Evolutionary conservation across 2,797 vertebrate genomes (phyloP).

Genomic region (Mareca strepera): DNA sequence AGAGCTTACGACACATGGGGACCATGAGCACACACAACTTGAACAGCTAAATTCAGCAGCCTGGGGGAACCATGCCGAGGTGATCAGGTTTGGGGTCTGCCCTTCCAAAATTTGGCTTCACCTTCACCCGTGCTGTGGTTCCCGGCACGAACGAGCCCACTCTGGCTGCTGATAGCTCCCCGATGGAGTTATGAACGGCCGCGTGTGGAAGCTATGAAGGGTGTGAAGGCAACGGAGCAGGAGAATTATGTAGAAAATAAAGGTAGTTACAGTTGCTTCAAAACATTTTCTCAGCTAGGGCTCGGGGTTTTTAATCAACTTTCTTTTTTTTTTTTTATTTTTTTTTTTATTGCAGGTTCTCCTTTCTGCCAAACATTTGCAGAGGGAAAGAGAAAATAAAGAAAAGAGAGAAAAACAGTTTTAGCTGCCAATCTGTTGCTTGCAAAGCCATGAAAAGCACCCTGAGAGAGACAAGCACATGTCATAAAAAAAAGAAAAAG

Average conservation of each 20-base stretch:
- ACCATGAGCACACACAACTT: background rate
- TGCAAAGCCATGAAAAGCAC: slow-evolving; percentile 19
- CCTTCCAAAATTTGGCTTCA: background rate
- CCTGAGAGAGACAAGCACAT: background rate
- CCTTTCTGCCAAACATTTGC: slow-evolving; percentile 41
- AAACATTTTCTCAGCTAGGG: slow-evolving; percentile 19
- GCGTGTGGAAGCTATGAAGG: background rate
- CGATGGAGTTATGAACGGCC: background rate
- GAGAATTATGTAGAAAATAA: slow-evolving; percentile 34
- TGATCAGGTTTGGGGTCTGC: background rate
- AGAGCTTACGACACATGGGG: fast-evolving
- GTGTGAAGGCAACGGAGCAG: background rate
- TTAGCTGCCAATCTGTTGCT: slow-evolving; percentile 52
- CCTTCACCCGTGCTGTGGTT: fast-evolving
- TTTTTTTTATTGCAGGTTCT: slow-evolving; percentile 1
- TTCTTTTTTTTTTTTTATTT: background rate
- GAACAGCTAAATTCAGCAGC: background rate
- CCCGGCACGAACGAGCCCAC: background rate
- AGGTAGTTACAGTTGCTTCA: slow-evolving; percentile 42
- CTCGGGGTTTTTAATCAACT: slow-evolving; percentile 41
- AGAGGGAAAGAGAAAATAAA: slow-evolving; percentile 12
- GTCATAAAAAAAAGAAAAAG: background rate
- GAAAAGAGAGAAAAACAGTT: background rate
- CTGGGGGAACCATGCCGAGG: fast-evolving
- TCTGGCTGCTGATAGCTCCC: fast-evolving